These are phyloP conservation scores for Phymorhynchus buccinoides DNA, from an alignment of 1,140 invertebrate species.

Conservation along the genomic window DNA sequence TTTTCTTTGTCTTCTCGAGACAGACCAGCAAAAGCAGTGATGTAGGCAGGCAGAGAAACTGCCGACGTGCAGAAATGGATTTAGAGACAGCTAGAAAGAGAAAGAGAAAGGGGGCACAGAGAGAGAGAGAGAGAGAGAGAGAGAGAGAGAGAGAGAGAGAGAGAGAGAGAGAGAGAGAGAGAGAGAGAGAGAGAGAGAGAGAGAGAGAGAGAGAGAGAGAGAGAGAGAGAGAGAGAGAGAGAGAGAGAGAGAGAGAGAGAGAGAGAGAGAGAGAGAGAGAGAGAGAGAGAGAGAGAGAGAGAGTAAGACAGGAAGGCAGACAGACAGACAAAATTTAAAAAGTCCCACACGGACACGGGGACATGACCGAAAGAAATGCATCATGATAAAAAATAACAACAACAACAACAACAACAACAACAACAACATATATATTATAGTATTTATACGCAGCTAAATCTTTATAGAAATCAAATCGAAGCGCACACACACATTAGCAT, in stretches of 20 bases:
- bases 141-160: not conserved
- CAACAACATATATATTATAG: too few species aligned
- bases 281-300: not conserved
- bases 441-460: too few species aligned
- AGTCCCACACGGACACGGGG: too few species aligned
- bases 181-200: not conserved
- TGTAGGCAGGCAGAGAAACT: not conserved
- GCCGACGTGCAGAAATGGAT: not conserved
- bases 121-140: not conserved
- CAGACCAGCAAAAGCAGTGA: not conserved
- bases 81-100: not conserved
- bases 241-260: not conserved
- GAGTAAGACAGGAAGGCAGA: not conserved
- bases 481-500: too few species aligned
- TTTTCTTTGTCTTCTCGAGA: too few species aligned
- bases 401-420: too few species aligned
- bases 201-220: constrained; percentile 31
- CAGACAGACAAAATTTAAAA: too few species aligned
- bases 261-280: not conserved
- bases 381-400: too few species aligned
- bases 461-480: too few species aligned
- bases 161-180: not conserved
- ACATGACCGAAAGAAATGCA: too few species aligned
- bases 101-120: not conserved
- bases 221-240: not conserved